Base-by-base conservation (phyloP, 2,113 vertebrate species). In the Eira barbara region DNA sequence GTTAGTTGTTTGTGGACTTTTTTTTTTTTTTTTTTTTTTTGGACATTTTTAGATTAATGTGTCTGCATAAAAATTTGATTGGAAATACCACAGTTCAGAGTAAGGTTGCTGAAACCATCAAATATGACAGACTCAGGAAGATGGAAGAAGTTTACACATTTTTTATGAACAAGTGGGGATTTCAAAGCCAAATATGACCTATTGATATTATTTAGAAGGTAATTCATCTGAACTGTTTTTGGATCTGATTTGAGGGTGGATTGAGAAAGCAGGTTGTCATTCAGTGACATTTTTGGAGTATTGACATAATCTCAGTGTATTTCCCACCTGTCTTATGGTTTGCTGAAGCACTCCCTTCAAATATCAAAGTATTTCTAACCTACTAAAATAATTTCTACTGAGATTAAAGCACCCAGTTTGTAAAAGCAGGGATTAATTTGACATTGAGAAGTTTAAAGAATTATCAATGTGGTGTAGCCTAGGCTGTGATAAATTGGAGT, bases 81-180 rank as follows among this genome's bases (percentile, higher is more conserved):
- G 39, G 36, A 88, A 76, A 92, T 92, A 65, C 34, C 78, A 63
- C 27, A 74, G 18, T 81, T 96, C 14, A 85, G 74, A 94, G 87
- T 93, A 65, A n/a, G 31, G 25, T 59, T 95, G 78, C 78, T 97
- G 59, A 94, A 93, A 65, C 21, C 73, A 88, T 85, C 61, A 57
- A 84, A 81, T 59, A 74, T 81, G 55, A 79, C 10, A 34, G 20
- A 92, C 42, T 85, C 25, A 94, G 47, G 52, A 94, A 71, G 42
- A 55, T 80, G 18, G 73, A 91, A 74, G 36, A 36, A 84, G 2
- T 86, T 89, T 47, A 80, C 91, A 36, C 23, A 49, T 93, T 96
- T 93, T 96, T 85, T 93, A 45, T 86, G 73, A 94, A 27, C 29
- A 83, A 94, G 65, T 88, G 39, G 73, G 13, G 0, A 21, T 88